Evolutionary conservation across 2,888 invertebrate species (phyloP), one percentile per base, ranked within the genome.

Genomic region (Drosophila merina): DNA sequence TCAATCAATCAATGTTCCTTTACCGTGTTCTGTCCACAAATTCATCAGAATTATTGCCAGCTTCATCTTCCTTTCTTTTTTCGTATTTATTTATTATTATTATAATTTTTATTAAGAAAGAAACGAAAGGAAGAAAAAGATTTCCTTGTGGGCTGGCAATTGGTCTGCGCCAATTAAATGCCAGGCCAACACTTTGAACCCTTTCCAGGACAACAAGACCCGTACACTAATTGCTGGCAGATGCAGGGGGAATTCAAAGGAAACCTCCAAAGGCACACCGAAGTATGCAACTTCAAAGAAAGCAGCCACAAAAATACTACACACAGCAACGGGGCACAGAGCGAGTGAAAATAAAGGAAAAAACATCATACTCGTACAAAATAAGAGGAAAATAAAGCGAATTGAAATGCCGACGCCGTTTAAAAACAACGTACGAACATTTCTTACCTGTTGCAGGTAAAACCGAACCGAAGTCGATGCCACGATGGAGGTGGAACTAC

Each of bases 151-250:
- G 49, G 51, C 70, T 56, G 55, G 66, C 83, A 81, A 80, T 81
- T 81, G 84, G 64, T 64, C 79, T 76, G 81, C 81, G 79, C 77
- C 84, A 82, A 82, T 82, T 82, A 82, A 81, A 84, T 82, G 81
- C 81, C 81, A 79, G 78, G 72, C 72, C 78, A 84, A 85, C 85
- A 82, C 85, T 84, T 82, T 76, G 79, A 76, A 81, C 70, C 75
- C 74, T 69, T 70, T 55, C 52, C 71, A 71, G 71, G 58, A 71
- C 85, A 71, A 75, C 76, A 75, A 74, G 71, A 66, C 62, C 75
- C 72, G 76, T 77, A 80, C 88, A 87, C 86, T 88, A 89, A 89
- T 89, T 89, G 89, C 86, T 85, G 76, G 86, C 81, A 86, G 81
- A 86, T 77, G 78, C 77, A 76, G 67, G 58, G 74, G 72, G 69